These are phyloP conservation scores for Paramormyrops kingsleyae DNA, from an alignment of 2,113 vertebrate genomes.

Conservation along the genomic window DNA sequence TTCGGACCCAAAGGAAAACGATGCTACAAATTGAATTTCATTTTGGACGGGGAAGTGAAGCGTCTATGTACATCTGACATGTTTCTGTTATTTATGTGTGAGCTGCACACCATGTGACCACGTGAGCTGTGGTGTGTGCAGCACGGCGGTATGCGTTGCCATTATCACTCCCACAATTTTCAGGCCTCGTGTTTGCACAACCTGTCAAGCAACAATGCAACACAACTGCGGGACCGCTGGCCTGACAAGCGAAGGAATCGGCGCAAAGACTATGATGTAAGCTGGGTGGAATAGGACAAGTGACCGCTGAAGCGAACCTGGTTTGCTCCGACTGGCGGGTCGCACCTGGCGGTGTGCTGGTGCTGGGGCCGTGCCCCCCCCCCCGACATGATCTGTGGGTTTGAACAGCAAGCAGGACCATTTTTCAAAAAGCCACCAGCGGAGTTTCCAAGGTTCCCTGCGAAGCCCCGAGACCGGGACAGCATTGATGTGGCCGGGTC, in stretches of 20 bases:
- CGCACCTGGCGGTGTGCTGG: not conserved
- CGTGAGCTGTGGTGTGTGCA: not conserved
- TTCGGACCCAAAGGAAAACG: not conserved
- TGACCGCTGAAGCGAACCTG: not conserved
- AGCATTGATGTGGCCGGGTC: not conserved
- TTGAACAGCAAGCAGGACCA: not conserved
- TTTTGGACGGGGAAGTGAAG: not conserved
- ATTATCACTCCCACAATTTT: not conserved
- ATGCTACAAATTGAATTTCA: slow-evolving; percentile 6
- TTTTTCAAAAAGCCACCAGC: not conserved
- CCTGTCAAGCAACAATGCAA: not conserved
- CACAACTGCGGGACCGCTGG: not conserved
- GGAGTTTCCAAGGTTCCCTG: slow-evolving; percentile 22
- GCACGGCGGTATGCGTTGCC: not conserved
- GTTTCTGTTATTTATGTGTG: slow-evolving; percentile 4
- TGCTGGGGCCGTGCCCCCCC: not conserved
- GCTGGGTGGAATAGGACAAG: not conserved
- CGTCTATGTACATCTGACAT: not conserved
- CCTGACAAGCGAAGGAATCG: not conserved
- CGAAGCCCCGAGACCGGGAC: slow-evolving; percentile 20
- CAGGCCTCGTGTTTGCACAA: not conserved
- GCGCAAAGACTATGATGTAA: not conserved
- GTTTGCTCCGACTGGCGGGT: not conserved
- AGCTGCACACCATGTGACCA: not conserved
- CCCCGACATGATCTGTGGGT: not conserved